These are phyloP conservation scores for Perodicticus potto DNA, from an alignment of 2,797 vertebrate species.

Conservation along the genomic window DNA sequence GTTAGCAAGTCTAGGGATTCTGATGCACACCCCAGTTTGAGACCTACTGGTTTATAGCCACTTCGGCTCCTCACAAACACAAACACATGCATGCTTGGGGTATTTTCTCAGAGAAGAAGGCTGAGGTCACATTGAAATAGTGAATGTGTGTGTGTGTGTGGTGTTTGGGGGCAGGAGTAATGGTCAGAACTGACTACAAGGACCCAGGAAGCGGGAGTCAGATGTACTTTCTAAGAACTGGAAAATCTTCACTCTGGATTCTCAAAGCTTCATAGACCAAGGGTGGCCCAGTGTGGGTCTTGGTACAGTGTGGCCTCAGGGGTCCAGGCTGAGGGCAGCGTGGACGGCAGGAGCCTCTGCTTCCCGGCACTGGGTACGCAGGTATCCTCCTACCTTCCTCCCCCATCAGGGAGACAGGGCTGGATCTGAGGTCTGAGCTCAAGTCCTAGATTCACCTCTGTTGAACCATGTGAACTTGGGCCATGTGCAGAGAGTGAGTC, in stretches of 20 bases:
- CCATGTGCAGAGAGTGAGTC: not conserved
- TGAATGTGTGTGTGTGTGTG: not conserved
- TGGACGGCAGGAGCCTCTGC: not conserved
- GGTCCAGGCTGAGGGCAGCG: not conserved
- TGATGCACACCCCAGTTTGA: not conserved
- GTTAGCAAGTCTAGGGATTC: not conserved
- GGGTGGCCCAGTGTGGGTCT: not conserved
- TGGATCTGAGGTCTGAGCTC: not conserved
- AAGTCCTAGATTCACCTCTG: not conserved
- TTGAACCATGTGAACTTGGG: not conserved
- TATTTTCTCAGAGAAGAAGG: not conserved
- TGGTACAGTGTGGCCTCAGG: not conserved
- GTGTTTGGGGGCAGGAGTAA: not conserved
- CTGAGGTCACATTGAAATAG: not conserved
- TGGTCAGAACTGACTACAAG: not conserved
- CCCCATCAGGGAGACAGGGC: not conserved
- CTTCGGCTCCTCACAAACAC: not conserved
- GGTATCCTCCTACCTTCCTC: not conserved
- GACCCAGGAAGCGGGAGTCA: not conserved
- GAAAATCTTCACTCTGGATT: not conserved
- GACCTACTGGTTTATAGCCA: not conserved
- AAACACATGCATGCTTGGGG: not conserved
- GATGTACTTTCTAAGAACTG: not conserved
- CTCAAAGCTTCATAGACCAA: not conserved
- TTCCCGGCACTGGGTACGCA: not conserved